These are phyloP conservation scores for Cygnus olor DNA, from an alignment of 2,797 vertebrate species.

Conservation along the genomic window DNA sequence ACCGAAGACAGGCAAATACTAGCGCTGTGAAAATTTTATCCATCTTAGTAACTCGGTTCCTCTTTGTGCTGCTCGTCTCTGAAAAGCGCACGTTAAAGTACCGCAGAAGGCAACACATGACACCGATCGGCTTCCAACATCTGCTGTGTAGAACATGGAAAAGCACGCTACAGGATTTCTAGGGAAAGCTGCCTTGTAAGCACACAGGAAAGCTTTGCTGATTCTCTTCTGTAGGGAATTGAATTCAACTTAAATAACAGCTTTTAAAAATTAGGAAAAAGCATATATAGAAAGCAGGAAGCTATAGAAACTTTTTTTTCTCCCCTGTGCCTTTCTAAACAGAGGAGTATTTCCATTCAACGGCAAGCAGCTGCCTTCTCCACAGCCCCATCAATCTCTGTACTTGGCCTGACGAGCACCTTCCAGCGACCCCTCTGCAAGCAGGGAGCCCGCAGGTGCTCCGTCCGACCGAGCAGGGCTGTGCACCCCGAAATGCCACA, in stretches of 20 bases:
- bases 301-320: neutral
- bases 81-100: conserved; percentile 56
- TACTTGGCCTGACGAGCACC: neutral
- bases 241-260: neutral
- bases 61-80: conserved; percentile 36
- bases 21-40: neutral
- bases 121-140: conserved; percentile 71
- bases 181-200: conserved; percentile 66
- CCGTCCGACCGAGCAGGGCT: fast-evolving
- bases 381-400: neutral
- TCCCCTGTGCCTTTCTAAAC: neutral
- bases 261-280: neutral
- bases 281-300: neutral
- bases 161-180: conserved; percentile 63
- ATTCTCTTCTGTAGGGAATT: conserved; percentile 20
- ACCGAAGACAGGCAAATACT: neutral
- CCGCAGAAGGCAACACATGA: conserved; percentile 54
- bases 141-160: conserved; percentile 70
- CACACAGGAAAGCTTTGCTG: conserved; percentile 32
- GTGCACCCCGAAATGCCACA: fast-evolving
- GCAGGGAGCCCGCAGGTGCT: fast-evolving
- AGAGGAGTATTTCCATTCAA: neutral
- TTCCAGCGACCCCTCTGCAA: fast-evolving
- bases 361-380: neutral
- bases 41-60: neutral